phyloP scores from a whole-genome alignment of 2,888 invertebrate species.

The Heliconius ismenius region DNA sequence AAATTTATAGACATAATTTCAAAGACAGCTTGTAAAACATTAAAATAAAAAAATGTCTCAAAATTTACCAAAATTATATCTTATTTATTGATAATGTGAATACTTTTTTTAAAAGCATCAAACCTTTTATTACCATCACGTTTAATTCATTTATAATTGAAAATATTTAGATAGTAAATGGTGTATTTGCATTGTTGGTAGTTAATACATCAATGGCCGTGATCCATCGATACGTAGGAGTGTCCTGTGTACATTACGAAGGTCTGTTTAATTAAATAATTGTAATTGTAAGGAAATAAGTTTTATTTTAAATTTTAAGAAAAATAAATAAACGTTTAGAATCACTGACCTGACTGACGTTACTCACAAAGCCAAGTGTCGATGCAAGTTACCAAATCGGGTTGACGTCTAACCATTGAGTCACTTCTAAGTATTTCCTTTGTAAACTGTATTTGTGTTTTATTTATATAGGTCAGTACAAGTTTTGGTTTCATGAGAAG shows the following conservation, averaged over 20 bases:
- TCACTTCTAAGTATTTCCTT: conserved; percentile 26
- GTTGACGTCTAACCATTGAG: conserved; percentile 15
- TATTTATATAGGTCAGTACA: conserved; percentile 24
- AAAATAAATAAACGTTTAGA: background rate
- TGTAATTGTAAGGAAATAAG: background rate
- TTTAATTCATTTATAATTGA: background rate
- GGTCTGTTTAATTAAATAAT: background rate
- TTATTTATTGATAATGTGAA: no score
- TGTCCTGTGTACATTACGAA: conserved; percentile 2
- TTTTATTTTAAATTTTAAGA: background rate
- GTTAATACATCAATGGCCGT: background rate
- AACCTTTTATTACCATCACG: no score
- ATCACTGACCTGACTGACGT: background rate
- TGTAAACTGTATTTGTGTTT: conserved; percentile 7
- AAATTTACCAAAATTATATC: no score
- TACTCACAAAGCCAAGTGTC: conserved; percentile 20
- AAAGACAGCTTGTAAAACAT: no score
- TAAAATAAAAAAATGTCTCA: no score
- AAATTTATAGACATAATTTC: no score
- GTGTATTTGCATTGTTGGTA: background rate
- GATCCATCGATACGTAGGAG: background rate
- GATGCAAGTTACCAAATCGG: conserved; percentile 37
- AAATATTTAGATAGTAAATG: background rate
- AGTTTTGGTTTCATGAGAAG: background rate
- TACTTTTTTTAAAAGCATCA: no score